phyloP scores from a whole-genome alignment of 2,113 vertebrate species.

The Oriolus oriolus region DNA sequence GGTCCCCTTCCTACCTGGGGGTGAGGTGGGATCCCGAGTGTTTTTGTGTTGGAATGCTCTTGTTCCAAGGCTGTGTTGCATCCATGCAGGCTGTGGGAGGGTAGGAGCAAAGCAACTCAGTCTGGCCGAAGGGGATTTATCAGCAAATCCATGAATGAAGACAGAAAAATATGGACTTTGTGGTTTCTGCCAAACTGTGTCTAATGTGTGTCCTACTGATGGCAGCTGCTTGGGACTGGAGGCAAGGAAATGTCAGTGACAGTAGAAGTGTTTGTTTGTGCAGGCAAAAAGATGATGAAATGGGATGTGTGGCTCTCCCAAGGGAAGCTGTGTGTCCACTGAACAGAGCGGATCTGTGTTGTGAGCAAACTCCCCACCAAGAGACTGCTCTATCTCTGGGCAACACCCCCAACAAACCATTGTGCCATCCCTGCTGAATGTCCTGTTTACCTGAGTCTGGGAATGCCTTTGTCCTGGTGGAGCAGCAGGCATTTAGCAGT shows the following conservation, averaged over 20 bases:
- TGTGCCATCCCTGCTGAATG: neutral
- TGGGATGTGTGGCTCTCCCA: neutral
- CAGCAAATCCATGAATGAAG: neutral
- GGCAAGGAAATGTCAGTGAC: neutral
- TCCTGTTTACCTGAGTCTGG: neutral
- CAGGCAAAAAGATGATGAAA: neutral
- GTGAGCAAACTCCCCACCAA: neutral
- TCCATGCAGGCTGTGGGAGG: neutral
- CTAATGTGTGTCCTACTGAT: neutral
- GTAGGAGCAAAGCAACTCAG: neutral
- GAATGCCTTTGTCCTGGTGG: neutral
- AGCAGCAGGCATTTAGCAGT: neutral
- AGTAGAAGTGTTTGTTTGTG: neutral
- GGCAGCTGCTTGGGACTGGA: neutral
- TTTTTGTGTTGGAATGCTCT: neutral
- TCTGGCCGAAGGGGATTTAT: neutral
- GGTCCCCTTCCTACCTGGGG: neutral
- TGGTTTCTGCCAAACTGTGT: neutral
- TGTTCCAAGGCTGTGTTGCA: neutral
- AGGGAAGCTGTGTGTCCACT: neutral
- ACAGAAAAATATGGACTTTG: neutral
- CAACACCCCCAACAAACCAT: neutral
- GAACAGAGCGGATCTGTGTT: neutral
- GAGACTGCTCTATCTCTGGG: neutral
- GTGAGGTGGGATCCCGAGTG: neutral